Base-by-base conservation (phyloP, 2,888 invertebrate species). In the Scotopteryx bipunctaria region DNA sequence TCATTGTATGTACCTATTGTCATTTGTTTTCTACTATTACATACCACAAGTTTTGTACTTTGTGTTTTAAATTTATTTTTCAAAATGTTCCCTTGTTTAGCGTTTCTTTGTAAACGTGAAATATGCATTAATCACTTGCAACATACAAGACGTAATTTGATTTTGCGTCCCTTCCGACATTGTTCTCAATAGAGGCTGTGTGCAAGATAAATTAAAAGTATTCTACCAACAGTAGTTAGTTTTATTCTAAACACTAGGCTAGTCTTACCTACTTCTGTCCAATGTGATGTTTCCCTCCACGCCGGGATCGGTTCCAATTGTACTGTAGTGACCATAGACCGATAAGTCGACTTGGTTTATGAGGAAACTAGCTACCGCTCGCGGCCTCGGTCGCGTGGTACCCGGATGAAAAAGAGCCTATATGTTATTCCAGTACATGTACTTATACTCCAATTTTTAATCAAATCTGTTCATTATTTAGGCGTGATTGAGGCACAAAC, bases 201-300 rank as follows among this genome's bases (percentile, higher is more conserved):
- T 89, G 87, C 86, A 86, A 83, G 78, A n/a, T 78, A 89, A 89
- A 86, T 88, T 86, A 89, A 81, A 88, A 88, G 86, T 88, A 89
- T 89, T 88, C 83, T 87, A 84, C 78, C 68, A 81, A 41, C 15
- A 35, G n/a, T 21, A 33, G 16, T 25, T 43, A n/a, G 47, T 54
- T 54, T 53, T 31, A 44, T 43, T 53, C n/a, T 2, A 9, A 40
- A 21, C 15, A 17, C 21, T n/a, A n/a, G n/a, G n/a, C n/a, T n/a
- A n/a, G n/a, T n/a, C n/a, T n/a, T n/a, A n/a, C n/a, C n/a, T n/a
- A n/a, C n/a, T n/a, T n/a, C n/a, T n/a, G n/a, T n/a, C n/a, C n/a
- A n/a, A n/a, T n/a, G n/a, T n/a, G n/a, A n/a, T n/a, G n/a, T n/a
- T n/a, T n/a, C n/a, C n/a, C n/a, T n/a, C n/a, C n/a, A n/a, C n/a